Percentiles rank a stretch among this genome's conserved stretches.
These are phyloP conservation scores for Lerista edwardsae DNA, from an alignment of 2,797 vertebrate genomes.

Conservation along the genomic window DNA sequence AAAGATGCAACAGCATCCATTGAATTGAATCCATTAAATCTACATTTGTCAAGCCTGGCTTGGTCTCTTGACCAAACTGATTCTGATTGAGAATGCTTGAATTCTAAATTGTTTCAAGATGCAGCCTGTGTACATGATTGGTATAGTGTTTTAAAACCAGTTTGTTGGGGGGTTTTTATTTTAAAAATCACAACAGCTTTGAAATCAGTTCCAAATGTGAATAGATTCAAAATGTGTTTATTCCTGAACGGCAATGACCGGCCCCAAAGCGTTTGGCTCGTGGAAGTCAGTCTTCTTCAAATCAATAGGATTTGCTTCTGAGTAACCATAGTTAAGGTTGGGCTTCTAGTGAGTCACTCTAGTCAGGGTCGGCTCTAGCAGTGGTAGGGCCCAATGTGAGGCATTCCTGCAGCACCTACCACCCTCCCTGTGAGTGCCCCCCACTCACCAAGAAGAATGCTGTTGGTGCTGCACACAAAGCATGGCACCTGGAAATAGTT, in stretches of 20 bases:
- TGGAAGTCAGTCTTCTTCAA: neutral
- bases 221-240: constrained; percentile 73
- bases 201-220: constrained; percentile 70
- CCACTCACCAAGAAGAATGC: too few relatives aligned
- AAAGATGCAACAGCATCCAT: neutral
- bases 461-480: too few relatives aligned
- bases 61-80: constrained; percentile 59
- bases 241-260: constrained; percentile 44
- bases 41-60: constrained; percentile 5
- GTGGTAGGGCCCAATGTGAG: too few relatives aligned
- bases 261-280: constrained; percentile 45
- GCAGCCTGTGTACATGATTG: constrained; percentile 69
- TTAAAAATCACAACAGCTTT: constrained; percentile 61
- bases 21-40: neutral
- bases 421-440: too few relatives aligned
- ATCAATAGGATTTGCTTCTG: neutral
- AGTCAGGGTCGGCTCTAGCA: too few relatives aligned
- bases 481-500: too few relatives aligned
- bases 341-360: neutral
- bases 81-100: constrained; percentile 54
- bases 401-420: too few relatives aligned
- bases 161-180: constrained; percentile 63
- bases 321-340: neutral
- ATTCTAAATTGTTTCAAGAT: constrained; percentile 69
- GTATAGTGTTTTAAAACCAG: constrained; percentile 66